phyloP scores from a whole-genome alignment of 2,888 invertebrate genomes.

The Deilephila elpenor region DNA sequence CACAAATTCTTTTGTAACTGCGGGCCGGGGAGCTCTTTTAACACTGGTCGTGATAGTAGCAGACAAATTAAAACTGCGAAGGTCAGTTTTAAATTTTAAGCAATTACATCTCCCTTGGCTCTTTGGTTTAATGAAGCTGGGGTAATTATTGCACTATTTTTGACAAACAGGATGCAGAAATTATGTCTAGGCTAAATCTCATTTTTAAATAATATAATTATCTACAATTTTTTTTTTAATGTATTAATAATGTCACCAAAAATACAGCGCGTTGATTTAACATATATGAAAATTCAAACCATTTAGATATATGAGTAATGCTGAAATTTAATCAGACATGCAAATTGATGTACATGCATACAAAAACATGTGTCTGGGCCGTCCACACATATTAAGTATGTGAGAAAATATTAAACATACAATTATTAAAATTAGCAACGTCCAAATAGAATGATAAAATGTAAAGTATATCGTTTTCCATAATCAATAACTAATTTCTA shows the following conservation, averaged over 20 bases:
- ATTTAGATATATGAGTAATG: neutral
- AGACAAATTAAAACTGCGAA: slow-evolving; percentile 72
- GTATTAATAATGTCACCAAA: too few relatives aligned
- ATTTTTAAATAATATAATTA: too few relatives aligned
- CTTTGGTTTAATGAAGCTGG: slow-evolving; percentile 4
- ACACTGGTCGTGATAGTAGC: slow-evolving; percentile 58
- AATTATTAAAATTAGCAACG: neutral
- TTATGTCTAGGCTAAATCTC: too few relatives aligned
- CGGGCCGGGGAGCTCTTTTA: slow-evolving; percentile 51
- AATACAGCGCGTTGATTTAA: neutral
- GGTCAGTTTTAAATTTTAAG: slow-evolving; percentile 58
- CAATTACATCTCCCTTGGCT: neutral
- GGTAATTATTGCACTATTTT: neutral
- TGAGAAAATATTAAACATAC: neutral
- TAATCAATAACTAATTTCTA: too few relatives aligned
- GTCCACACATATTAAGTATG: slow-evolving; percentile 6
- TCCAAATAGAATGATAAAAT: neutral
- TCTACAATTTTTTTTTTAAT: too few relatives aligned
- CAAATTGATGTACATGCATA: slow-evolving; percentile 5
- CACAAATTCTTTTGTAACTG: slow-evolving; percentile 42
- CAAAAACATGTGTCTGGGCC: neutral
- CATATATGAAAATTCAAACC: neutral
- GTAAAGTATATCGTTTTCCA: neutral
- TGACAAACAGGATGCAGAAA: too few relatives aligned
- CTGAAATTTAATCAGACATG: slow-evolving; percentile 5